These are phyloP conservation scores for Smithornis capensis DNA, from an alignment of 2,113 vertebrate species.

Conservation along the genomic window DNA sequence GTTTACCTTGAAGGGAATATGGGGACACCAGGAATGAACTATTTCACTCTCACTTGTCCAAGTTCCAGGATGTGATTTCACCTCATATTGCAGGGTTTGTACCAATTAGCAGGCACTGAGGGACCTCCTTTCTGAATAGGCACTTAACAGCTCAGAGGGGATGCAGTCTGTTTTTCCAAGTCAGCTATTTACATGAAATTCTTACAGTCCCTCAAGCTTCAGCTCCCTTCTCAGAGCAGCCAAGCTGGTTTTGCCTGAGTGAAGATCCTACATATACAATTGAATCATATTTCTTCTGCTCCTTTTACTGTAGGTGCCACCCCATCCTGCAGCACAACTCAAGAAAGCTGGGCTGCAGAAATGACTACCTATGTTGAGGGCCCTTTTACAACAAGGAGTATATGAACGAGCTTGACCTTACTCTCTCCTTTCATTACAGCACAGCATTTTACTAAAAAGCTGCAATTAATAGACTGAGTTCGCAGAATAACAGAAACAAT, in stretches of 20 bases:
- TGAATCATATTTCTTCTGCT: background rate
- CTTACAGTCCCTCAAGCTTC: background rate
- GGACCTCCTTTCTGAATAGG: background rate
- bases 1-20: background rate
- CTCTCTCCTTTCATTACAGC: background rate
- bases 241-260: background rate
- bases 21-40: background rate
- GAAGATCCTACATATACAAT: background rate
- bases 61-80: conserved; percentile 19
- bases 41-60: background rate
- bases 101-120: background rate
- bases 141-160: background rate
- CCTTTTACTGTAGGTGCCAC: background rate
- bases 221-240: background rate
- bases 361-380: background rate
- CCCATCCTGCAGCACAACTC: background rate
- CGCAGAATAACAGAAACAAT: background rate
- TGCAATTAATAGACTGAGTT: background rate
- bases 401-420: rapidly evolving
- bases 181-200: background rate
- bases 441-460: background rate
- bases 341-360: background rate
- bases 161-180: background rate
- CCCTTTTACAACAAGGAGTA: background rate
- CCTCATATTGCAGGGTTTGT: background rate